Percentiles rank a stretch among this genome's conserved stretches.
phyloP scores from a whole-genome alignment of 2,888 invertebrate species.

The Metallyticus violacea region DNA sequence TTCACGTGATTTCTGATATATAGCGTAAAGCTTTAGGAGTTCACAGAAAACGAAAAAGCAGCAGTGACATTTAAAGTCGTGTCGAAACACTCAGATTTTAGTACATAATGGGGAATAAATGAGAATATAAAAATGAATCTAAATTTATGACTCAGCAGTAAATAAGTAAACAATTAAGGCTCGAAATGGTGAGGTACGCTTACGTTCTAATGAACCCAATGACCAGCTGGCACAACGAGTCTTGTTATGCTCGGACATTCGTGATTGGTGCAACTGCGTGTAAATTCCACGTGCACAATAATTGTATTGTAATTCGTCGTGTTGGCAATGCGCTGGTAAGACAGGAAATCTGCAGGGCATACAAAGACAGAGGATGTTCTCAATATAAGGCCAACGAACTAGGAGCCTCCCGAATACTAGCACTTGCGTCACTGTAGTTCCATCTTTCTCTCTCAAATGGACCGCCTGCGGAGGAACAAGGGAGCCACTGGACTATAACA shows the following conservation, averaged over 20 bases:
- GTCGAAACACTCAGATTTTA: no score
- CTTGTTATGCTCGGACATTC: neutral
- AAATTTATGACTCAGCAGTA: no score
- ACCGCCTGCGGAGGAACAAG: neutral
- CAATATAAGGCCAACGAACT: neutral
- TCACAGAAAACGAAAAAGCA: no score
- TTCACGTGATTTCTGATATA: no score
- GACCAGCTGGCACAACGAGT: no score
- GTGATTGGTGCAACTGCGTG: neutral
- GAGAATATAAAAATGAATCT: no score
- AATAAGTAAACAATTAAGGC: no score
- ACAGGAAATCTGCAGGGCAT: neutral
- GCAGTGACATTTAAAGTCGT: no score
- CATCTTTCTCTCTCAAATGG: neutral
- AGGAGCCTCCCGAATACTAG: neutral
- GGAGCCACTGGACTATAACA: neutral
- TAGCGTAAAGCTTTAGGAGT: no score
- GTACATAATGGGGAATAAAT: no score
- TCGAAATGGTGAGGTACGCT: no score
- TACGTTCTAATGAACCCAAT: no score
- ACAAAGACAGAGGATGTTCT: neutral
- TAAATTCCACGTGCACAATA: neutral
- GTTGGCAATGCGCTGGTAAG: neutral
- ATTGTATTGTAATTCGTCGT: neutral
- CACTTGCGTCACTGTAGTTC: neutral